Evolutionary conservation across 2,113 vertebrate genomes (phyloP).

Genomic region (Bufo gargarizans): DNA sequence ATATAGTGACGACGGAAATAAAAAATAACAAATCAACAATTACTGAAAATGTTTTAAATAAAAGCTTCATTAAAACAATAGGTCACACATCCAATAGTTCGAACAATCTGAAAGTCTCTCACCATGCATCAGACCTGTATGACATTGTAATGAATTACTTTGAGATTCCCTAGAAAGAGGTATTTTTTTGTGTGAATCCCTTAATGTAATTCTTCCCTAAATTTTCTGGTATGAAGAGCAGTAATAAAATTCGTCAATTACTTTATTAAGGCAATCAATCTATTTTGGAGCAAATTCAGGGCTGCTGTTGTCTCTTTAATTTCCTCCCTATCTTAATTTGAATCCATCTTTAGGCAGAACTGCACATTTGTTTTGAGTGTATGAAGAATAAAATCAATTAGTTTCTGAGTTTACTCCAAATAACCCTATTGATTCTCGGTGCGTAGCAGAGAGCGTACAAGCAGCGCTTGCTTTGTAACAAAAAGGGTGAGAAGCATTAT

Average conservation of each 20-base stretch:
- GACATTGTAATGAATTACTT: no score
- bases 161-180: neutral
- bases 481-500: neutral
- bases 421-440: constrained; percentile 35
- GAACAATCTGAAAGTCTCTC: no score
- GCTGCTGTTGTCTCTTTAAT: constrained; percentile 13
- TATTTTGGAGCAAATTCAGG: neutral
- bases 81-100: no score
- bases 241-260: neutral
- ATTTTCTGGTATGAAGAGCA: constrained; percentile 5
- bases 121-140: no score
- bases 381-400: constrained; percentile 50
- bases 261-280: constrained; percentile 18
- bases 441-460: neutral
- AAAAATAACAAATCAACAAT: no score
- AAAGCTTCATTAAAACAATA: no score
- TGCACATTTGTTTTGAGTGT: constrained; percentile 40
- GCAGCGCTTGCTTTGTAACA: constrained; percentile 1
- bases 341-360: constrained; percentile 38
- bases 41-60: no score
- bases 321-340: constrained; percentile 47
- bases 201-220: constrained; percentile 11
- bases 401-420: constrained; percentile 36
- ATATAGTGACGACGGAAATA: no score
- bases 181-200: neutral